Conservation (phyloP, 2,888 invertebrate genomes). For the Drosophila setosimentum region DNA sequence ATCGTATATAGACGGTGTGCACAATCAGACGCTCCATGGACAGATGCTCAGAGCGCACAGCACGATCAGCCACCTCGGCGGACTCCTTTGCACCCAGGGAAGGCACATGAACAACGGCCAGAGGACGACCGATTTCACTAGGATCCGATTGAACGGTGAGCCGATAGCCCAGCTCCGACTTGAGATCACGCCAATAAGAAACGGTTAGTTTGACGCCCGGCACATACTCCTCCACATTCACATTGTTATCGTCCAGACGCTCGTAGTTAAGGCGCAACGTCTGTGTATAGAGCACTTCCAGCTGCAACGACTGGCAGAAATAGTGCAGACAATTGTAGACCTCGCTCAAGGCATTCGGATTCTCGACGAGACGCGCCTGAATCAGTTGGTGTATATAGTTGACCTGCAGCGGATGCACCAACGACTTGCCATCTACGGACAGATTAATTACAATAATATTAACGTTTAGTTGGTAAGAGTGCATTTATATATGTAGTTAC, state of each 20-base stretch:
- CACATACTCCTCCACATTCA: slow-evolving; percentile 95
- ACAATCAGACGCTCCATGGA: slow-evolving; percentile 97
- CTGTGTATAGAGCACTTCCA: slow-evolving; percentile 96
- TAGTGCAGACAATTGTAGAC: slow-evolving; percentile 94
- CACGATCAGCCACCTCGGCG: slow-evolving; percentile 90
- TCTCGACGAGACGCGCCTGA: slow-evolving; percentile 92
- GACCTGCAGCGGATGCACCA: slow-evolving; percentile 97
- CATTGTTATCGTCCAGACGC: slow-evolving; percentile 94
- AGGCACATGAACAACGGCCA: slow-evolving; percentile 90
- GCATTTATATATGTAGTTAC: slow-evolving; percentile 83
- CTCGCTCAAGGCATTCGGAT: slow-evolving; percentile 91
- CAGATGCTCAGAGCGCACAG: slow-evolving; percentile 95
- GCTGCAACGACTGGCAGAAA: slow-evolving; percentile 97
- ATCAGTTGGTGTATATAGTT: slow-evolving; percentile 97
- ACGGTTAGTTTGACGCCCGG: slow-evolving; percentile 95
- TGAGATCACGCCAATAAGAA: slow-evolving; percentile 95
- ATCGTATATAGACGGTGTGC: slow-evolving; percentile 97
- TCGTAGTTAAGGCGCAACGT: slow-evolving; percentile 94
- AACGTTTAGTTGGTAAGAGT: background rate
- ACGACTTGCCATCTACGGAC: slow-evolving; percentile 93
- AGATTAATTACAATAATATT: background rate
- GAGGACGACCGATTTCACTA: slow-evolving; percentile 91
- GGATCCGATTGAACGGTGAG: slow-evolving; percentile 95
- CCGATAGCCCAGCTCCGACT: slow-evolving; percentile 94
- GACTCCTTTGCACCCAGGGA: slow-evolving; percentile 85